Evolutionary conservation across 2,797 vertebrate species (phyloP).

Genomic region (Pantherophis alleghaniensis): DNA sequence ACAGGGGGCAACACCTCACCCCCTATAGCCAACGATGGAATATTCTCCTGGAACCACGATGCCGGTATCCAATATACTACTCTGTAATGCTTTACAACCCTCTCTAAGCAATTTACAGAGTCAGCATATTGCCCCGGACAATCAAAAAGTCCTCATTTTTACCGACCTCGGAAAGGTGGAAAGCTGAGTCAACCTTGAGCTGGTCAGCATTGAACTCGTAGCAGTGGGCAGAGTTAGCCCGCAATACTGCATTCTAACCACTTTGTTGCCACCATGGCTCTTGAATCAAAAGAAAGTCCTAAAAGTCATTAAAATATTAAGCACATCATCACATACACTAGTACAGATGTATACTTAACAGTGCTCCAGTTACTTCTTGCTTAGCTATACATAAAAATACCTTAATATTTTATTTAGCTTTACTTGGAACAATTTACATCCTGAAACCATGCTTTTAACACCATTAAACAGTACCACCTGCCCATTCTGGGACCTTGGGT

Average conservation of each 20-base stretch:
- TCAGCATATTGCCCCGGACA: background rate
- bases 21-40: too few species aligned
- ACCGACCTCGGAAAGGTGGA: background rate
- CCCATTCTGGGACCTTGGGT: background rate
- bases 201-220: background rate
- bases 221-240: background rate
- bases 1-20: too few species aligned
- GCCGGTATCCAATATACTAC: too few species aligned
- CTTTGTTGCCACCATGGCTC: background rate
- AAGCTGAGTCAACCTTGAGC: background rate
- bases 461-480: background rate
- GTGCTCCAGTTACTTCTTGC: slow-evolving; percentile 20
- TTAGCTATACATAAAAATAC: background rate
- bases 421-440: background rate
- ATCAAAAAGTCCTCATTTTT: background rate
- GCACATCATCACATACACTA: slow-evolving; percentile 21
- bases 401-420: background rate
- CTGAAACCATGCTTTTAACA: background rate
- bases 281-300: slow-evolving; percentile 49
- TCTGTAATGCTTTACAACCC: background rate
- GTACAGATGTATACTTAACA: slow-evolving; percentile 1
- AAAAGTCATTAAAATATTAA: slow-evolving; percentile 52
- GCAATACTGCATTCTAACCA: background rate
- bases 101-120: background rate
- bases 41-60: too few species aligned